phyloP scores from a whole-genome alignment of 2,797 vertebrate genomes.

The Masticophis lateralis region DNA sequence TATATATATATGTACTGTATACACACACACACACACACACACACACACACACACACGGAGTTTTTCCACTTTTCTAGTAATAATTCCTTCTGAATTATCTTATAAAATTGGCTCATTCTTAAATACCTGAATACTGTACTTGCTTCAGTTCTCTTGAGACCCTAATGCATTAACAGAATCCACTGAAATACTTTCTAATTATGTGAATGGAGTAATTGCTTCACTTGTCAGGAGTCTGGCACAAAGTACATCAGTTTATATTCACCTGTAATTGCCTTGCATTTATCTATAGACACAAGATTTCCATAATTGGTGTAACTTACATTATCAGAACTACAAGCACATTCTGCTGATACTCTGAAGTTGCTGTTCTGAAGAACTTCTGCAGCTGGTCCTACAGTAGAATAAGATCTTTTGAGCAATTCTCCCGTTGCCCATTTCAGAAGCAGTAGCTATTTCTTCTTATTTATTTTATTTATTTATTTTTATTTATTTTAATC shows the following conservation, averaged over 20 bases:
- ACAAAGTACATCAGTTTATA: slow-evolving; percentile 43
- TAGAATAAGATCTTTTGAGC: neutral
- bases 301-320: slow-evolving; percentile 48
- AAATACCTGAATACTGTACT: neutral
- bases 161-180: slow-evolving; percentile 20
- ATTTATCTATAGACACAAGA: slow-evolving; percentile 44
- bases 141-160: slow-evolving; percentile 2
- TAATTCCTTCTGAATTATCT: neutral
- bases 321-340: slow-evolving; percentile 52
- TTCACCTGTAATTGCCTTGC: slow-evolving; percentile 48
- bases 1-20: no score
- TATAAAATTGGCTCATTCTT: slow-evolving; percentile 4
- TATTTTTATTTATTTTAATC: no score
- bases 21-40: no score
- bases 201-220: slow-evolving; percentile 57
- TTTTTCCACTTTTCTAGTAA: neutral
- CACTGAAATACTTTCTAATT: slow-evolving; percentile 39
- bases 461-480: neutral
- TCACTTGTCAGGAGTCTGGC: slow-evolving; percentile 26
- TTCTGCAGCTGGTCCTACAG: slow-evolving; percentile 42
- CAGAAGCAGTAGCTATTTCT: neutral
- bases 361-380: slow-evolving; percentile 58
- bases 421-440: neutral
- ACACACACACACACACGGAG: no score
- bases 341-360: slow-evolving; percentile 50